phyloP scores from a whole-genome alignment of 2,797 vertebrate species.

The Erethizon dorsatum region DNA sequence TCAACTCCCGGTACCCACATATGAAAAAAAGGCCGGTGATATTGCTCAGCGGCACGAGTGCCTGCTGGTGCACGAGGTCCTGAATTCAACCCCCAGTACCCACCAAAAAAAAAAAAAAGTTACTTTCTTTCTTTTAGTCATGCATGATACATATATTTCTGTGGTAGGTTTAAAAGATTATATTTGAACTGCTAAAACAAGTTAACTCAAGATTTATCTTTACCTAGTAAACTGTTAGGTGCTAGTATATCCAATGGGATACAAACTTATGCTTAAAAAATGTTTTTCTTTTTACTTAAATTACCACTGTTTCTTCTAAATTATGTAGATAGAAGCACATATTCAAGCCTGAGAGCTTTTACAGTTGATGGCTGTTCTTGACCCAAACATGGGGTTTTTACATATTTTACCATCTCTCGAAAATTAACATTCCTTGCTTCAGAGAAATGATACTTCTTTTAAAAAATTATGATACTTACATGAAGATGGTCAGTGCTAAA shows the following conservation, averaged over 20 bases:
- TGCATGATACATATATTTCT: background rate
- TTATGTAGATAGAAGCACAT: background rate
- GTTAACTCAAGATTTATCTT: conserved; percentile 10
- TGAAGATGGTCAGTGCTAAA: background rate
- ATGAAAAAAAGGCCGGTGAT: too few relatives aligned
- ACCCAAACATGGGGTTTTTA: background rate
- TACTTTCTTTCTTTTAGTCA: background rate
- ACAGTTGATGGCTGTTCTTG: background rate
- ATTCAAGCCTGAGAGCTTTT: conserved; percentile 41
- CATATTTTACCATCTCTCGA: conserved; percentile 44
- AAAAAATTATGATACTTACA: background rate
- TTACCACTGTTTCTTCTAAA: conserved; percentile 11
- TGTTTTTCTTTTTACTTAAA: background rate
- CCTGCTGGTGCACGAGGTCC: too few relatives aligned
- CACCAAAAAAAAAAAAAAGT: background rate
- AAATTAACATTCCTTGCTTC: background rate
- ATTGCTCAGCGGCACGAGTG: too few relatives aligned
- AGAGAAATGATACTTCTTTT: background rate
- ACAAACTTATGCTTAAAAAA: background rate
- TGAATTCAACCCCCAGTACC: too few relatives aligned
- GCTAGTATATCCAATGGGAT: background rate
- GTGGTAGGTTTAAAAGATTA: background rate
- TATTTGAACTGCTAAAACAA: conserved; percentile 54
- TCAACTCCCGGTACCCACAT: too few relatives aligned
- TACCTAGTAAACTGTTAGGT: conserved; percentile 9